phyloP scores from a whole-genome alignment of 92 coral and sea anemone genomes.

The Bergia sp. region DNA sequence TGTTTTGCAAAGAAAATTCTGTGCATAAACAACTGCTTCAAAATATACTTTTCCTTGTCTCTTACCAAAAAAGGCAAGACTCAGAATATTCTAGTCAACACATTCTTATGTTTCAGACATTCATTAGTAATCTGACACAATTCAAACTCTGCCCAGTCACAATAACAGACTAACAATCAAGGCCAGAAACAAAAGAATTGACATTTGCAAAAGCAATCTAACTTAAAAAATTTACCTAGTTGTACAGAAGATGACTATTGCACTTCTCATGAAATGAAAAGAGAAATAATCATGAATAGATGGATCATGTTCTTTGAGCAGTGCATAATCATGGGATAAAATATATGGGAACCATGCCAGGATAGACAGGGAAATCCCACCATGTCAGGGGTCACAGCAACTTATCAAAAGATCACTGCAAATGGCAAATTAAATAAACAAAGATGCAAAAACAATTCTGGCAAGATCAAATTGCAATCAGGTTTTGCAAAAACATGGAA shows the following conservation, averaged over 20 bases:
- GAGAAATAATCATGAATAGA: background rate
- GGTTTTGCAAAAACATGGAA: background rate
- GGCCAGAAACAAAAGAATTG: background rate
- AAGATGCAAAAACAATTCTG: background rate
- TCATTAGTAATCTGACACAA: constrained; percentile 16
- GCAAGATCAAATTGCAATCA: constrained; percentile 13
- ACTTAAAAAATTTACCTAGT: background rate
- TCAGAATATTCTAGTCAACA: background rate
- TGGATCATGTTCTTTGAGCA: background rate
- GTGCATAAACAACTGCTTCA: background rate
- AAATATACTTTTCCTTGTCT: too few species aligned
- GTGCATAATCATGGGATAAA: background rate
- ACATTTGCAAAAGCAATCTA: constrained; percentile 3
- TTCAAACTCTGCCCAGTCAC: constrained; percentile 6
- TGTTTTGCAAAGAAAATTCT: background rate
- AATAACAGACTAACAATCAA: constrained; percentile 10
- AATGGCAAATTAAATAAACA: constrained; percentile 10
- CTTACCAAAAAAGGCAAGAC: background rate
- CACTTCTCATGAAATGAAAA: background rate
- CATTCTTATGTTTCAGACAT: constrained; percentile 19
- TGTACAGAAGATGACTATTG: background rate
- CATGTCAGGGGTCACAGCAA: background rate
- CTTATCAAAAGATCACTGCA: constrained; percentile 10
- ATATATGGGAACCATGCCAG: constrained; percentile 6
- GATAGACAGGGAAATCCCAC: background rate